phyloP scores from a whole-genome alignment of 1,140 invertebrate species.

The Zaprionus nigranus region DNA sequence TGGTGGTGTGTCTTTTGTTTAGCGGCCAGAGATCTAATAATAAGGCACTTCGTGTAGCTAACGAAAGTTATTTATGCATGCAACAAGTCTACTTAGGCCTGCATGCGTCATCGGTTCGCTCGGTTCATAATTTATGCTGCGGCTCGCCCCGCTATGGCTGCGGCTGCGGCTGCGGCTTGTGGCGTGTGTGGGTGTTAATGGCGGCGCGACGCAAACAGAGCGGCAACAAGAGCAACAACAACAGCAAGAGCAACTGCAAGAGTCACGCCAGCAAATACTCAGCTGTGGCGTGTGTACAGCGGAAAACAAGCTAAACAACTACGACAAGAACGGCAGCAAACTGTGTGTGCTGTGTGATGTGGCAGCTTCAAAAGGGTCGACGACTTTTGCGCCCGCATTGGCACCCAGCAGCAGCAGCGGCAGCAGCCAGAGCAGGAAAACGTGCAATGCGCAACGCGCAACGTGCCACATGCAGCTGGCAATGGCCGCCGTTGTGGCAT shows the following conservation, averaged over 20 bases:
- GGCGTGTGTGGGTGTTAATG: constrained; percentile 76
- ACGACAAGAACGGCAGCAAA: constrained; percentile 65
- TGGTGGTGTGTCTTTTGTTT: constrained; percentile 50
- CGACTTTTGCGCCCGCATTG: constrained; percentile 78
- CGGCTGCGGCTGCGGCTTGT: constrained; percentile 30
- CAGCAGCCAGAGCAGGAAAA: background rate
- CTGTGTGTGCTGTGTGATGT: constrained; percentile 14
- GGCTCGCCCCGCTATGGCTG: constrained; percentile 54
- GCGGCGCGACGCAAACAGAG: constrained; percentile 65
- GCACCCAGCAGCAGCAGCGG: constrained; percentile 42
- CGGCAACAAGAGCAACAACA: constrained; percentile 41
- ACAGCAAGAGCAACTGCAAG: constrained; percentile 25
- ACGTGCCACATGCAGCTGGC: constrained; percentile 42
- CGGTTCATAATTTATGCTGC: constrained; percentile 78
- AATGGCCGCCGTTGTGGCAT: constrained; percentile 58
- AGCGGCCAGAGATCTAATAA: constrained; percentile 65
- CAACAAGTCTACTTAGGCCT: constrained; percentile 78
- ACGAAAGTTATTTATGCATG: constrained; percentile 82
- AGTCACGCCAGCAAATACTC: constrained; percentile 59
- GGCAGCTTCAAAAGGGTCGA: constrained; percentile 72
- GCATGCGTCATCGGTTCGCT: constrained; percentile 76
- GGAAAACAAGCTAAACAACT: constrained; percentile 67
- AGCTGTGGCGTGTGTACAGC: constrained; percentile 47
- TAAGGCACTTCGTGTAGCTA: constrained; percentile 50
- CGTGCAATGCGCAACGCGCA: constrained; percentile 39